Percentiles rank a stretch among this genome's conserved stretches.
These are phyloP conservation scores for Limnephilus lunatus DNA, from an alignment of 2,888 invertebrate species.

Conservation along the genomic window DNA sequence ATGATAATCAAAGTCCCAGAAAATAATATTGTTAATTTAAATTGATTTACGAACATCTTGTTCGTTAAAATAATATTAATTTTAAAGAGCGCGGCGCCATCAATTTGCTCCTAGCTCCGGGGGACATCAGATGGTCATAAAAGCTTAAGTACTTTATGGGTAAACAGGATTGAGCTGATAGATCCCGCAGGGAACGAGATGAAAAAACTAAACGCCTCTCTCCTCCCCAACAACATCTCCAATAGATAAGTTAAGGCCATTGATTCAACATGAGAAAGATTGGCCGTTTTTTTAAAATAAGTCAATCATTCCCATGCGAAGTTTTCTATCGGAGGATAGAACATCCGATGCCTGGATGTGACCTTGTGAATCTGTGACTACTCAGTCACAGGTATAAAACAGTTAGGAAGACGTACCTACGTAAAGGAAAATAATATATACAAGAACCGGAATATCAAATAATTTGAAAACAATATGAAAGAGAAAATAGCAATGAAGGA, in stretches of 20 bases:
- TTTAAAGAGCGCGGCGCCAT: background rate
- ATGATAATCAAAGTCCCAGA: background rate
- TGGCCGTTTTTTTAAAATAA: background rate
- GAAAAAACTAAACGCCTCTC: background rate
- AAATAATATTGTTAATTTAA: background rate
- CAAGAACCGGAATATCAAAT: too few relatives aligned
- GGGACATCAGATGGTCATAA: background rate
- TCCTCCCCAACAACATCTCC: background rate
- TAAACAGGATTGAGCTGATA: conserved; percentile 2
- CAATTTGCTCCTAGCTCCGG: background rate
- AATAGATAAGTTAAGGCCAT: background rate
- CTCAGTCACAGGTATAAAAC: background rate
- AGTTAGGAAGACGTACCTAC: background rate
- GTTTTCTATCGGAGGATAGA: background rate
- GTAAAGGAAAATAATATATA: too few relatives aligned
- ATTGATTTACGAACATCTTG: background rate
- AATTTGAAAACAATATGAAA: too few relatives aligned
- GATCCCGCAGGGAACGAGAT: background rate
- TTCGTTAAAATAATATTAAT: background rate
- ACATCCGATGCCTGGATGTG: background rate
- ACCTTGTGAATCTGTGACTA: background rate
- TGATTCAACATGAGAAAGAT: background rate
- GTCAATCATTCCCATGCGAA: background rate
- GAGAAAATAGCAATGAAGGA: too few relatives aligned
- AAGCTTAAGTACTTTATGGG: conserved; percentile 2